Evolutionary conservation across 2,888 invertebrate species (phyloP), one percentile per base, ranked within the genome.

Genomic region (Clitarchus hookeri): DNA sequence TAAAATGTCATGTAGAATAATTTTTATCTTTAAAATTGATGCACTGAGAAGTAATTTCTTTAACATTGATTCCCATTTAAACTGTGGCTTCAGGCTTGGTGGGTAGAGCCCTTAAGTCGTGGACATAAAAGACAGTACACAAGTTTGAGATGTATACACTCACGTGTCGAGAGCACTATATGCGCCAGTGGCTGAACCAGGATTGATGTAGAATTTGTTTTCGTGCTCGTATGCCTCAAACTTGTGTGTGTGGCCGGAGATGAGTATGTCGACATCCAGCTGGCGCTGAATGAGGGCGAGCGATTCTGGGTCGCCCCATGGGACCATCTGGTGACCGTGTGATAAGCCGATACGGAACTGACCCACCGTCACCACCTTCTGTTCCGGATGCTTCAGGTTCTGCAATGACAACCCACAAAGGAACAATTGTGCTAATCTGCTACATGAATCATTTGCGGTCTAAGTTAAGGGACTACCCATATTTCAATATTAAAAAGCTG

Each of bases 161-260:
- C 93, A 98, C 96, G 96, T 96, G 90, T 97, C 97, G 88, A 98
- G 92, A 53, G 98, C 96, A 93, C 96, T 98, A 90, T 98, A 99
- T 9, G 99, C 98, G 19, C 99, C 99, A 44, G 99, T 99, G 3
- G 99, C 99, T 8, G 99, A 98, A 13, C 99, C 99, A 8, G 99
- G 99, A 92, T 99, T 99, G 86, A 99, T 98, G 91, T 98, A 99
- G 92, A 99, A 99, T 91, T 98, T 98, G 90, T 98, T 98, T 91
- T 99, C 99, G 92, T 98, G 98, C 91, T 99, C 99, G 89, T 98
- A 98, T 0, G 99, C 99, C 91, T 98, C 98, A 92, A 99, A 99
- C 90, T 97, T 97, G 92, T 99, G 99, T 0, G 99, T 99, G 91
- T 99, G 99, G 0, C 99, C 99, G 0, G 99, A 98, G 90, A 99